These are phyloP conservation scores for Micrasema longulum DNA, from an alignment of 1,140 invertebrate species.

Conservation along the genomic window DNA sequence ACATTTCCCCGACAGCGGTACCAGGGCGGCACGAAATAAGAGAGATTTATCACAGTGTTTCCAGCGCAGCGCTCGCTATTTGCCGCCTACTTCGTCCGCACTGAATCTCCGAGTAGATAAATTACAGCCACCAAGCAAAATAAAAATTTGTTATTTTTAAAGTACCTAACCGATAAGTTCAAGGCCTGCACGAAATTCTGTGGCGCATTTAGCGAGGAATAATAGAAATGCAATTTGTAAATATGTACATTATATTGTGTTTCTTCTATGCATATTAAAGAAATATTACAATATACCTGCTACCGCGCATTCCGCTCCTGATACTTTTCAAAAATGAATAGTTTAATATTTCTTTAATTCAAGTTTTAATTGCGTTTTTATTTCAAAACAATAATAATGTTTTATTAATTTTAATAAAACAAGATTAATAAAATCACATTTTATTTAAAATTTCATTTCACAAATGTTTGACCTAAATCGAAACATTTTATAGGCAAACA, in stretches of 20 bases:
- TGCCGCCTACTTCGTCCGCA: not conserved
- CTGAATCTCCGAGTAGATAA: not conserved
- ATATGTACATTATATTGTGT: too few species aligned
- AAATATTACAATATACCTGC: too few species aligned
- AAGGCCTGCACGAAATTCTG: not conserved
- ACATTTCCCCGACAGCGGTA: slow-evolving; percentile 6
- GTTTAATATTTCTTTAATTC: not conserved
- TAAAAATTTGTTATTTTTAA: not conserved
- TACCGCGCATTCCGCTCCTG: slow-evolving; percentile 8
- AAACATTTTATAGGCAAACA: too few species aligned
- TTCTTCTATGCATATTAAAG: too few species aligned
- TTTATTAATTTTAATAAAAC: not conserved
- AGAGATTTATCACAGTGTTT: slow-evolving; percentile 3
- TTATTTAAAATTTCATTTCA: too few species aligned
- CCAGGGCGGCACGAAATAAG: slow-evolving; percentile 11
- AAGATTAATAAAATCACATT: not conserved
- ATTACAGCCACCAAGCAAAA: not conserved
- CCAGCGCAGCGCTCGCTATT: not conserved
- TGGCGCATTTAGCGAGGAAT: not conserved
- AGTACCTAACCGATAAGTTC: not conserved
- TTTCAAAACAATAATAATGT: not conserved
- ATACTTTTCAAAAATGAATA: slow-evolving; percentile 16
- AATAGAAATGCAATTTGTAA: slow-evolving; percentile 1
- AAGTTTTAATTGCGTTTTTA: not conserved
- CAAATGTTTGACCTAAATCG: too few species aligned